phyloP scores from a whole-genome alignment of 2,113 vertebrate species.

The Gopherus evgoodei region DNA sequence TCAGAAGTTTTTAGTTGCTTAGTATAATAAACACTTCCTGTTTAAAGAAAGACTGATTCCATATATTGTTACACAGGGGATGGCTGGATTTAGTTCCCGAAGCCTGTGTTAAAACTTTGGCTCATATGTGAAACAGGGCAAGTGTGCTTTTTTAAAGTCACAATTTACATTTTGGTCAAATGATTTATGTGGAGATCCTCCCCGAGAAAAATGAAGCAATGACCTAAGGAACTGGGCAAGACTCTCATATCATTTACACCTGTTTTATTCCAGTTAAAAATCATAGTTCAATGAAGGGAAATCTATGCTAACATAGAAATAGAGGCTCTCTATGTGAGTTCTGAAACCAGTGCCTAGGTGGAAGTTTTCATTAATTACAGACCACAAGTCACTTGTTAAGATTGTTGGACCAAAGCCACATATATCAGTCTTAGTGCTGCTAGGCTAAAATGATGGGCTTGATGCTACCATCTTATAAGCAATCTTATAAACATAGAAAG shows the following conservation, averaged over 20 bases:
- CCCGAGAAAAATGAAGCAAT: neutral
- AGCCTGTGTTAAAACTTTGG: neutral
- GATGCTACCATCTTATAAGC: neutral
- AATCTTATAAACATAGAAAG: neutral
- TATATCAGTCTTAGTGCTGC: neutral
- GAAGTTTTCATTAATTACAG: neutral
- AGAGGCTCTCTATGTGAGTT: neutral
- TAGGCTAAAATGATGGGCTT: neutral
- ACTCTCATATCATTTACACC: neutral
- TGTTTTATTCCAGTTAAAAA: neutral
- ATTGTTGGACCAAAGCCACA: neutral
- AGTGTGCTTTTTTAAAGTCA: neutral
- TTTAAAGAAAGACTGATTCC: neutral
- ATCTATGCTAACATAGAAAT: neutral
- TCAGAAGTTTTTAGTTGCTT: neutral
- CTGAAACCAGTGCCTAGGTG: neutral
- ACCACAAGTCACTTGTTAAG: neutral
- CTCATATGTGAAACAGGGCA: neutral
- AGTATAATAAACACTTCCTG: neutral
- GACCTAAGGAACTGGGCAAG: neutral
- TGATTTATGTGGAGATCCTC: neutral
- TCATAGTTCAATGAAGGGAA: neutral
- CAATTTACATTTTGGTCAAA: neutral
- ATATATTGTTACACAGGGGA: neutral
- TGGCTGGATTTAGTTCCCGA: neutral